Conservation (phyloP, 1,140 invertebrate genomes). For the Lepidurus apus region DNA sequence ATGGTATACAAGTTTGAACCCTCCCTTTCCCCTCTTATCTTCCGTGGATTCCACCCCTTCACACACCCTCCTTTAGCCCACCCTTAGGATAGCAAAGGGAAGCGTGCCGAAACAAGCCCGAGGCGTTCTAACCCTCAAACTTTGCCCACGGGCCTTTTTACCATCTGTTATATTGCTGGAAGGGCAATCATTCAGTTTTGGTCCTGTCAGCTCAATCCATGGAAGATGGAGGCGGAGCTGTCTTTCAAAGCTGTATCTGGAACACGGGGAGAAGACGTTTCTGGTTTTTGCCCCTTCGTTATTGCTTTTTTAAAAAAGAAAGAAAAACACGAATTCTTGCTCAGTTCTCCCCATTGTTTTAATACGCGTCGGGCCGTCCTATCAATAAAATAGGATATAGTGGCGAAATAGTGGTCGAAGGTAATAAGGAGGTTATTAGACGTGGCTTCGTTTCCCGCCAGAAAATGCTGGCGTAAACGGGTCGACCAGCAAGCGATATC, state of each 20-base stretch:
- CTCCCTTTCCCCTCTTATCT: too few species aligned
- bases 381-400: neutral
- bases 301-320: neutral
- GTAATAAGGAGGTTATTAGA: conserved; percentile 19
- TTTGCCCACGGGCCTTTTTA: neutral
- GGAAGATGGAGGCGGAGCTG: conserved; percentile 12
- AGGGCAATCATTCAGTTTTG: conserved; percentile 19
- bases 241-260: neutral
- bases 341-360: neutral
- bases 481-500: neutral
- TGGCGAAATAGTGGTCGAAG: neutral
- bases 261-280: neutral
- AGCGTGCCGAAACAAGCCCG: too few species aligned
- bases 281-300: neutral
- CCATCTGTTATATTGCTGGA: neutral
- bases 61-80: too few species aligned
- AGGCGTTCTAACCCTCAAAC: too few species aligned
- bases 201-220: conserved; percentile 13
- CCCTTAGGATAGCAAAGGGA: too few species aligned
- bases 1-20: too few species aligned
- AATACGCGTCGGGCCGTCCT: neutral
- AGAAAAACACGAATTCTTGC: neutral
- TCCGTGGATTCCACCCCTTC: too few species aligned
- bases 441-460: conserved; percentile 4
- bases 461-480: conserved; percentile 9